Conservation (phyloP, 53 echinoderm and acorn worm genomes). For the Temnopleurus reevesii region DNA sequence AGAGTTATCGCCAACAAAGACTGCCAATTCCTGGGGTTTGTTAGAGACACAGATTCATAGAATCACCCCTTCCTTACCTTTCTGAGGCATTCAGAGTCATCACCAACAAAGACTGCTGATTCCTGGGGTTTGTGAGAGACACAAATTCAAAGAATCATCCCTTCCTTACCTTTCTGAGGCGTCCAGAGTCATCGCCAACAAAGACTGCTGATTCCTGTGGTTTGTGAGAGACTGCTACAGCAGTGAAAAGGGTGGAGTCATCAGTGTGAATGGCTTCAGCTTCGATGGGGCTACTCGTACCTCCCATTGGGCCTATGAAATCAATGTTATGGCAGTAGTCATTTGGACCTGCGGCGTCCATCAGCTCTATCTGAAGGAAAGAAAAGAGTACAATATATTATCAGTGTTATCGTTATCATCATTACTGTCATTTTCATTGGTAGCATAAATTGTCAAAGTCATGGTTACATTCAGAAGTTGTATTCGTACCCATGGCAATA, state of each 20-base stretch:
- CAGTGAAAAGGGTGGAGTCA: slow-evolving; percentile 62
- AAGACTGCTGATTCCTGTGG: slow-evolving; percentile 74
- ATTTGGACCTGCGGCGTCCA: slow-evolving; percentile 39
- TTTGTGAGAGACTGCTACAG: slow-evolving; percentile 72
- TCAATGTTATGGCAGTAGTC: slow-evolving; percentile 75
- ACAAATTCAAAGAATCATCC: too few relatives aligned
- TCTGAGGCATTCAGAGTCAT: slow-evolving; percentile 68
- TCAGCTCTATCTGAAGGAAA: slow-evolving; percentile 24
- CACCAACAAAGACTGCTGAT: slow-evolving; percentile 76
- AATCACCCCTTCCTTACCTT: too few relatives aligned
- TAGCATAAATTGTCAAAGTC: too few relatives aligned
- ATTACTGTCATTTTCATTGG: too few relatives aligned
- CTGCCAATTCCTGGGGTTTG: slow-evolving; percentile 64
- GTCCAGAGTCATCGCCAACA: slow-evolving; percentile 78
- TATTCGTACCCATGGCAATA: too few relatives aligned
- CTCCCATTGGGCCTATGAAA: slow-evolving; percentile 75
- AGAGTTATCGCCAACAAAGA: slow-evolving; percentile 74
- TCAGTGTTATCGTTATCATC: too few relatives aligned
- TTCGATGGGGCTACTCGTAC: slow-evolving; percentile 54
- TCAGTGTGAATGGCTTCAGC: slow-evolving; percentile 67
- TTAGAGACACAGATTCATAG: too few relatives aligned
- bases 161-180: slow-evolving; percentile 89
- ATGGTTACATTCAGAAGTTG: too few relatives aligned
- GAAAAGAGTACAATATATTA: too few relatives aligned
- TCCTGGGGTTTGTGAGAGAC: slow-evolving; percentile 62